Evolutionary conservation across 1,140 invertebrate species (phyloP).

Genomic region (Listronotus bonariensis): DNA sequence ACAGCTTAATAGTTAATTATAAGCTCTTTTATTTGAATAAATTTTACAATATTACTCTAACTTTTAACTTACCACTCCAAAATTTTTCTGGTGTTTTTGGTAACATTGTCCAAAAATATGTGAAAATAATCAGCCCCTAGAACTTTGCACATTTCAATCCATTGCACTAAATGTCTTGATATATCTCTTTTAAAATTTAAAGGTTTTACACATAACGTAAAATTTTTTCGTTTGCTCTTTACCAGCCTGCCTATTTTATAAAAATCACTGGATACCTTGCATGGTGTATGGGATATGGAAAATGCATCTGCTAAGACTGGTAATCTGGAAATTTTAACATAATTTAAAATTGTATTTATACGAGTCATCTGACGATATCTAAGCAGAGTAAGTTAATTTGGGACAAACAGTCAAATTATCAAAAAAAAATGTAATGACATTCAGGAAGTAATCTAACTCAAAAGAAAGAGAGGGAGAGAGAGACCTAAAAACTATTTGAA

Average conservation of each 20-base stretch:
- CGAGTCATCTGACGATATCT: too few species aligned
- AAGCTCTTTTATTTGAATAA: too few species aligned
- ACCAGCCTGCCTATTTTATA: not conserved
- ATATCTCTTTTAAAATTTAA: slow-evolving; percentile 69
- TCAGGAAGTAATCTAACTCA: too few species aligned
- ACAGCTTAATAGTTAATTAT: too few species aligned
- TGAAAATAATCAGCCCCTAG: slow-evolving; percentile 69
- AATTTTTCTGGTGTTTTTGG: slow-evolving; percentile 59
- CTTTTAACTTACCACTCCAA: slow-evolving; percentile 60
- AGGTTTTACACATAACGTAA: slow-evolving; percentile 75
- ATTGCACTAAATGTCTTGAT: slow-evolving; percentile 65
- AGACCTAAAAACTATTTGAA: too few species aligned
- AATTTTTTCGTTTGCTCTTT: slow-evolving; percentile 50
- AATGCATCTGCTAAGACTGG: not conserved
- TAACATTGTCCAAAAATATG: slow-evolving; percentile 66
- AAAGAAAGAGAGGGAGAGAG: too few species aligned
- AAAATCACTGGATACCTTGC: not conserved
- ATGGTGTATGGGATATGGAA: slow-evolving; percentile 12
- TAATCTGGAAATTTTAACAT: too few species aligned
- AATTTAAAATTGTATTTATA: too few species aligned
- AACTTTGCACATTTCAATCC: slow-evolving; percentile 69
- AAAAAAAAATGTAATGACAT: too few species aligned
- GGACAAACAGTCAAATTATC: too few species aligned
- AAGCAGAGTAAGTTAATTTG: too few species aligned
- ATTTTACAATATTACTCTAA: not conserved